Conservation (phyloP, 2,797 vertebrate species). For the Thalassophryne amazonica region DNA sequence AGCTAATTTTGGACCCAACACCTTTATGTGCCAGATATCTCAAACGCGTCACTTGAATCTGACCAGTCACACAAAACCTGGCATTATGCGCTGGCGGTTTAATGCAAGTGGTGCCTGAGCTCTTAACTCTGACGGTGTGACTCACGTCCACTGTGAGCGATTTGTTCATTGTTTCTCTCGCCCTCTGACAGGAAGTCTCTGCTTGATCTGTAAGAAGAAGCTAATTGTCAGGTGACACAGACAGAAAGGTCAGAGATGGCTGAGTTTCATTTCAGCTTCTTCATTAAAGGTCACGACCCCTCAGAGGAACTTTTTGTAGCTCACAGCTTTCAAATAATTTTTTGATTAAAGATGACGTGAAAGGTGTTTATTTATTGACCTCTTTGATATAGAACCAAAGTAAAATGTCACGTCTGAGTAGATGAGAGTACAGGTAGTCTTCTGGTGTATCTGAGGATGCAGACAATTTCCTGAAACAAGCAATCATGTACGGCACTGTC, state of each 20-base stretch:
- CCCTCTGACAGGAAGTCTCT: conserved; percentile 22
- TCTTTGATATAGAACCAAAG: not conserved
- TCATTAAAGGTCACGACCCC: conserved; percentile 34
- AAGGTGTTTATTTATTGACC: not conserved
- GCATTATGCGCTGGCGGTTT: conserved; percentile 37
- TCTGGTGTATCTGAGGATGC: too few relatives aligned
- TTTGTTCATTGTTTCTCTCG: conserved; percentile 19
- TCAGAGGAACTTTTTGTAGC: conserved; percentile 14
- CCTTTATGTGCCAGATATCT: not conserved
- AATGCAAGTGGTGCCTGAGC: conserved; percentile 12
- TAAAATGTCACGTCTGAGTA: not conserved
- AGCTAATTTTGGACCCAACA: conserved; percentile 22
- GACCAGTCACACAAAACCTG: conserved; percentile 17
- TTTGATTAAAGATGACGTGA: conserved; percentile 13
- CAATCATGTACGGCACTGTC: too few relatives aligned
- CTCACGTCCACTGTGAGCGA: conserved; percentile 13
- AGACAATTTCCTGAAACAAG: too few relatives aligned
- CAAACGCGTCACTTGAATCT: conserved; percentile 31
- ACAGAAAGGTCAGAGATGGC: conserved; percentile 41
- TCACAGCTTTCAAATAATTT: conserved; percentile 13
- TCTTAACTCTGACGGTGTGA: conserved; percentile 30
- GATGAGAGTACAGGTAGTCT: not conserved
- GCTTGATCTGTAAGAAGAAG: conserved; percentile 22
- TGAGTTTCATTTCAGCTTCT: conserved; percentile 25
- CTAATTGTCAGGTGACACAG: conserved; percentile 47